Conservation (phyloP, 2,797 vertebrate species). For the Molossus alvarezi region DNA sequence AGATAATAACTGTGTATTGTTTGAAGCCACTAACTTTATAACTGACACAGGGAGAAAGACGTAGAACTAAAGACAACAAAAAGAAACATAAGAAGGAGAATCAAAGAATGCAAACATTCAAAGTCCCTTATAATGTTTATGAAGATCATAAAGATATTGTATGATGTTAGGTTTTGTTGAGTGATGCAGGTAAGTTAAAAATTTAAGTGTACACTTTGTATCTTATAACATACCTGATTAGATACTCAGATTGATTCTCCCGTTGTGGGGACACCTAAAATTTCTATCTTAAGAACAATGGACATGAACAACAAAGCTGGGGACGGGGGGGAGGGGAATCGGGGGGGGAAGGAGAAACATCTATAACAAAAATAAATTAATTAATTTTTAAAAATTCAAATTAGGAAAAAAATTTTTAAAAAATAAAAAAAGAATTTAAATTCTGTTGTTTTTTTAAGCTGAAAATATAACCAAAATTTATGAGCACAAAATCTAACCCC, state of each 20-base stretch:
- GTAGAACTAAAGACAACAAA: neutral
- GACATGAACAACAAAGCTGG: too few relatives aligned
- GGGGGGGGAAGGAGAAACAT: too few relatives aligned
- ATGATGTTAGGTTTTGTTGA: slow-evolving; percentile 34
- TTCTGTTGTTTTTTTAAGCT: neutral
- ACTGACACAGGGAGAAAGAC: neutral
- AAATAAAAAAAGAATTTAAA: slow-evolving; percentile 47
- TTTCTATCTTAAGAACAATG: neutral
- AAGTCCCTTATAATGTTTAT: neutral
- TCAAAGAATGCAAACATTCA: neutral
- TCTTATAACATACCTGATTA: neutral
- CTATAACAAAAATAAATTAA: too few relatives aligned
- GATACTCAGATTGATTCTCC: neutral
- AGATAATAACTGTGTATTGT: neutral
- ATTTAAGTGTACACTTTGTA: neutral
- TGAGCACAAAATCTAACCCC: neutral
- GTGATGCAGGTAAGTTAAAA: slow-evolving; percentile 18
- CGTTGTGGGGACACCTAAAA: neutral
- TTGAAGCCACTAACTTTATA: neutral
- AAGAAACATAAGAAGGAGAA: neutral
- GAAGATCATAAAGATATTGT: neutral
- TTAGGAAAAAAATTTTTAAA: too few relatives aligned
- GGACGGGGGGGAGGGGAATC: too few relatives aligned
- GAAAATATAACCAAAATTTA: neutral
- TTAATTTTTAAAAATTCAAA: too few relatives aligned